These are phyloP conservation scores for Muscidifurax raptorellus DNA, from an alignment of 1,140 invertebrate genomes.

Conservation along the genomic window DNA sequence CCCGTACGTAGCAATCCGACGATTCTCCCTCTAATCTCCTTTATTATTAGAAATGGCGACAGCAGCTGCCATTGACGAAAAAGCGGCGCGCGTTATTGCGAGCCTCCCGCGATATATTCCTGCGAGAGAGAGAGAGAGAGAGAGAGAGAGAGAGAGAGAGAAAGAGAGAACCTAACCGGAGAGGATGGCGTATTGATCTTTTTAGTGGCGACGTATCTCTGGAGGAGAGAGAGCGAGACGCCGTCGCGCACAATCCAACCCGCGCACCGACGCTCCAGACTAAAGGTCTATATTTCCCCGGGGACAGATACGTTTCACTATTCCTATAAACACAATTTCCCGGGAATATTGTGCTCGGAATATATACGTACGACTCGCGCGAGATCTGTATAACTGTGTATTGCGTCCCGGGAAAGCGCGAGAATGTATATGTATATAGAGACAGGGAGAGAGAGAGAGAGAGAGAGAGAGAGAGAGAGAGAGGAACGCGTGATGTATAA, in stretches of 20 bases:
- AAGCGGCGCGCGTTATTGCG: not conserved
- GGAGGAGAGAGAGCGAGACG: constrained; percentile 58
- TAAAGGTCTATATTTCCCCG: constrained; percentile 75
- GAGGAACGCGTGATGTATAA: not conserved
- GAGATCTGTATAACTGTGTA: not conserved
- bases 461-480: not conserved
- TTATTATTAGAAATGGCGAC: constrained; percentile 53
- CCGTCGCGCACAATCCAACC: constrained; percentile 59
- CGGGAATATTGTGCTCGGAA: constrained; percentile 68
- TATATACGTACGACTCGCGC: constrained; percentile 59
- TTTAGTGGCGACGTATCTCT: constrained; percentile 73
- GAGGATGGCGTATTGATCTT: constrained; percentile 75
- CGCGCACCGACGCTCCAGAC: constrained; percentile 14
- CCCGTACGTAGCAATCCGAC: constrained; percentile 4
- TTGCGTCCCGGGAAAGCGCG: not conserved
- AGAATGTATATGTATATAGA: not conserved
- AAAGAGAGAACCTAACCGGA: constrained; percentile 6
- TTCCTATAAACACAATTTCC: constrained; percentile 76
- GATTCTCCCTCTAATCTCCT: constrained; percentile 43
- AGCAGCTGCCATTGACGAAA: constrained; percentile 49
- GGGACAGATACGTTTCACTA: constrained; percentile 74
- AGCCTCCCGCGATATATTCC: not conserved
- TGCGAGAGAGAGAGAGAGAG: constrained; percentile 3
- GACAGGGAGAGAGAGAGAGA: not conserved
- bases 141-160: constrained; percentile 22